Evolutionary conservation across 2,113 vertebrate genomes (phyloP).

Genomic region (Andinoacara biseriatus): DNA sequence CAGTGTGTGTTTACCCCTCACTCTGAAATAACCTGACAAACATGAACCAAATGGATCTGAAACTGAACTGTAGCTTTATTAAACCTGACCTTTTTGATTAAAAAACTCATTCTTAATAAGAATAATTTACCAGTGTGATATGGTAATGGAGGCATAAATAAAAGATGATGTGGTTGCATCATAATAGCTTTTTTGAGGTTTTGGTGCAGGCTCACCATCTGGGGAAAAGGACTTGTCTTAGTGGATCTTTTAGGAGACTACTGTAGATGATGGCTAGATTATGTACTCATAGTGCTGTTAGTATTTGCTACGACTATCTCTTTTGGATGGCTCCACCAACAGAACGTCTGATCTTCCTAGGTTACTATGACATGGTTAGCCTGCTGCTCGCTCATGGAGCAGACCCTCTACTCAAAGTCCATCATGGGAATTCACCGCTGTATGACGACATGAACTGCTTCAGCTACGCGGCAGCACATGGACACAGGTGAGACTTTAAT

Average conservation of each 20-base stretch:
- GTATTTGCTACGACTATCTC: background rate
- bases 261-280: background rate
- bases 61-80: background rate
- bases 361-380: slow-evolving; percentile 92
- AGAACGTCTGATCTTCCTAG: slow-evolving; percentile 60
- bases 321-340: background rate
- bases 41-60: background rate
- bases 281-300: background rate
- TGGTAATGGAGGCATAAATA: background rate
- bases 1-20: accelerated
- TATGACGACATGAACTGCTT: slow-evolving; percentile 95
- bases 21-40: background rate
- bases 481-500: slow-evolving; percentile 86
- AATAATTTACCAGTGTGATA: background rate
- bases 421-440: slow-evolving; percentile 85
- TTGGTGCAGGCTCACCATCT: background rate
- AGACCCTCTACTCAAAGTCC: slow-evolving; percentile 88
- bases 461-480: slow-evolving; percentile 93
- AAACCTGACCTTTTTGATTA: background rate
- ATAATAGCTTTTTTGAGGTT: background rate
- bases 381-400: slow-evolving; percentile 87
- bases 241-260: background rate
- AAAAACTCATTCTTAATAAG: background rate
- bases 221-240: background rate
- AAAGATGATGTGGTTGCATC: background rate